These are phyloP conservation scores for Coptodon bakossiorum DNA, from an alignment of 2,113 vertebrate species.

Conservation along the genomic window DNA sequence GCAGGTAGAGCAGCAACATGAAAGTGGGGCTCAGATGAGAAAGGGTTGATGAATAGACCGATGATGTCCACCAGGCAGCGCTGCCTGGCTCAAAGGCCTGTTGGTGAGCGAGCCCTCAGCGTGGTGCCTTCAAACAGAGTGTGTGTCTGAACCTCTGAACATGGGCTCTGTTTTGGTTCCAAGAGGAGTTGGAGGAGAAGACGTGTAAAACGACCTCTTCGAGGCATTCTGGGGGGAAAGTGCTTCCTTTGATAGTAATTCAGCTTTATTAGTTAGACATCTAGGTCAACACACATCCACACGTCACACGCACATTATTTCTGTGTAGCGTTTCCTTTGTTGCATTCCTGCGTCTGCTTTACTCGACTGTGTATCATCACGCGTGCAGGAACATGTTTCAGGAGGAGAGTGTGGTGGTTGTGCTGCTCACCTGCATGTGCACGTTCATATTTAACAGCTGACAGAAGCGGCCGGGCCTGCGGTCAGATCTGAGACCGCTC, in stretches of 20 bases:
- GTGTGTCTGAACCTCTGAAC: background rate
- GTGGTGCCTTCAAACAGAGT: background rate
- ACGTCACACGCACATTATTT: background rate
- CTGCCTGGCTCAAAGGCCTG: slow-evolving; percentile 2
- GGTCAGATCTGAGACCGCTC: background rate
- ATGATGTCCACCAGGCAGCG: background rate
- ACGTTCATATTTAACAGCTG: background rate
- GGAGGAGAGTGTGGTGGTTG: fast-evolving
- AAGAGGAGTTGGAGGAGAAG: background rate
- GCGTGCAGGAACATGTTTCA: background rate
- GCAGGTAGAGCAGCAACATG: background rate
- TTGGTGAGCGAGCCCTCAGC: background rate
- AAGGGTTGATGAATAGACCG: background rate
- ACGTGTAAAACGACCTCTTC: background rate
- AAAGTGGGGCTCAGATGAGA: background rate
- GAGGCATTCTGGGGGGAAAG: background rate
- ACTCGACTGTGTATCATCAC: background rate
- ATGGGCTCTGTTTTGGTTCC: background rate
- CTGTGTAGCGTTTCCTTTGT: background rate
- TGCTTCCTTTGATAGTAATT: background rate
- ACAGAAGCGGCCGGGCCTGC: background rate
- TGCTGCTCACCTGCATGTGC: background rate
- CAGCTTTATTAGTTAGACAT: background rate
- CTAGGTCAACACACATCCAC: background rate
- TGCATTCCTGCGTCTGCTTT: background rate